phyloP scores from a whole-genome alignment of 1,140 invertebrate genomes.

The Drosophila ironensis region DNA sequence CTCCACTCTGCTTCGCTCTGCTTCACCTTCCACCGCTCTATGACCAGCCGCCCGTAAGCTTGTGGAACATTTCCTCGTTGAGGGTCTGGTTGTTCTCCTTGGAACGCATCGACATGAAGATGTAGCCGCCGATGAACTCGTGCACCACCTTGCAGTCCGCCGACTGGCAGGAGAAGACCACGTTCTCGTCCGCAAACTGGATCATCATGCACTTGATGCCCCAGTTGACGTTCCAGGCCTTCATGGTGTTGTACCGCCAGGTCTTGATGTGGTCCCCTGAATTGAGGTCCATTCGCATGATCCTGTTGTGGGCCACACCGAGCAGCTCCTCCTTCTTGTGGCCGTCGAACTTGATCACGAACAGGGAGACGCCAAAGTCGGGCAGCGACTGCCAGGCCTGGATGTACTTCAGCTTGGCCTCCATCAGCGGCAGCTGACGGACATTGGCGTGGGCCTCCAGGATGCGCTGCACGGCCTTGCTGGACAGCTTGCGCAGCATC shows the following conservation, averaged over 20 bases:
- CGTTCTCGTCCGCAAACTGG: conserved; percentile 97
- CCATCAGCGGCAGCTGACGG: conserved; percentile 92
- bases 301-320: conserved; percentile 96
- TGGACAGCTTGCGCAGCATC: conserved; percentile 91
- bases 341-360: conserved; percentile 96
- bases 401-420: conserved; percentile 98
- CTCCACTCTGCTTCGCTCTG: conserved; percentile 7
- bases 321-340: conserved; percentile 95
- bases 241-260: conserved; percentile 98
- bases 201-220: conserved; percentile 99
- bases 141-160: conserved; percentile 99
- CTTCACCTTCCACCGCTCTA: conserved; percentile 6
- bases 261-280: conserved; percentile 98
- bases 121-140: conserved; percentile 99
- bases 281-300: conserved; percentile 97
- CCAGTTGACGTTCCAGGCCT: conserved; percentile 99
- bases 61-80: conserved; percentile 99
- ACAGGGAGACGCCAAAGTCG: conserved; percentile 97
- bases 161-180: conserved; percentile 96
- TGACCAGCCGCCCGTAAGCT: conserved; percentile 97
- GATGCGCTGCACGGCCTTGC: conserved; percentile 92
- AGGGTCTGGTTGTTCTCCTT: conserved; percentile 99
- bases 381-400: conserved; percentile 99
- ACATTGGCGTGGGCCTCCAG: conserved; percentile 98
- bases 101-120: conserved; percentile 98